Percentiles rank a stretch among this genome's conserved stretches.
These are phyloP conservation scores for Eciton burchellii DNA, from an alignment of 1,140 invertebrate genomes.

Conservation along the genomic window DNA sequence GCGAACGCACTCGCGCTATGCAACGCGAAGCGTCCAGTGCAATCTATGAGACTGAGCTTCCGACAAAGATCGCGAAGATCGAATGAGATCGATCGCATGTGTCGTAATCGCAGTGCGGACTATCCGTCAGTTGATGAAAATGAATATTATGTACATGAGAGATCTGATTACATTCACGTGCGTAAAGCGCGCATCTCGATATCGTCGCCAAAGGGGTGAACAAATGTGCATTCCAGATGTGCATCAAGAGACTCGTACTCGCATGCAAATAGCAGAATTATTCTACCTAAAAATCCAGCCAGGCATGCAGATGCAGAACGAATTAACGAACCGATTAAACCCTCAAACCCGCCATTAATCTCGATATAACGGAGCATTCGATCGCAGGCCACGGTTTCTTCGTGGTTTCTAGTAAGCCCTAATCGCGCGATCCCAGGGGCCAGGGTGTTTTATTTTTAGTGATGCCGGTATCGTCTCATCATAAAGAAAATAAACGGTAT, in stretches of 20 bases:
- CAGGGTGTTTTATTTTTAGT: constrained; percentile 54
- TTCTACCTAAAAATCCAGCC: background rate
- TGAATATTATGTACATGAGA: background rate
- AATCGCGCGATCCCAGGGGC: constrained; percentile 4
- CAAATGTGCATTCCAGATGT: background rate
- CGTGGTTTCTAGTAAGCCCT: background rate
- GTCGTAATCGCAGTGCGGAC: background rate
- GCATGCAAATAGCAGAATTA: background rate
- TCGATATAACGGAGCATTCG: background rate
- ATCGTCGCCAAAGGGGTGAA: background rate
- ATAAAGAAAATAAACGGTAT: constrained; percentile 54
- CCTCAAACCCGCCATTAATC: background rate
- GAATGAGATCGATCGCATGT: constrained; percentile 1
- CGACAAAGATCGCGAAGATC: background rate
- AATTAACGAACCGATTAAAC: background rate
- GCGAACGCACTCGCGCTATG: constrained; percentile 7
- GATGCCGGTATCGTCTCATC: constrained; percentile 3
- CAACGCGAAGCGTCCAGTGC: background rate
- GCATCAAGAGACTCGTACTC: background rate
- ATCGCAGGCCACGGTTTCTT: background rate
- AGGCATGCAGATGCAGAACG: constrained; percentile 1
- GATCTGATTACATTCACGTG: background rate
- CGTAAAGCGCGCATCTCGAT: background rate
- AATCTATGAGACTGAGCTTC: constrained; percentile 34
- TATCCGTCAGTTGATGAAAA: background rate